Evolutionary conservation across 2,113 vertebrate genomes (phyloP).

Genomic region (Hypocryptadius cinnamomeus): DNA sequence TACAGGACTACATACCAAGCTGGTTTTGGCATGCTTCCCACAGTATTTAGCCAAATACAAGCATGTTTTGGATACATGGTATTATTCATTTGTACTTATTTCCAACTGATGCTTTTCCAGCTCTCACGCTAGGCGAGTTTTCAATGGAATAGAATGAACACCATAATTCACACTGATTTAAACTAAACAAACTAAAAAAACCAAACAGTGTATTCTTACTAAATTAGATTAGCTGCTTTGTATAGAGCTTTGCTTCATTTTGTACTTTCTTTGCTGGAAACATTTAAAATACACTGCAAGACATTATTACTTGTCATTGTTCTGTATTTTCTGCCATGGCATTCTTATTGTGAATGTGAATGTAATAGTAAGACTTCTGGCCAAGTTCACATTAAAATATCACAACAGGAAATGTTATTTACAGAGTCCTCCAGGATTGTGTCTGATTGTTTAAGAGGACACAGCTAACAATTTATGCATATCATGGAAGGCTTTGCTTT

Average conservation of each 20-base stretch:
- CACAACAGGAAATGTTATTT: constrained; percentile 3
- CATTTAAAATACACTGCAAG: neutral
- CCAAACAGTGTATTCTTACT: neutral
- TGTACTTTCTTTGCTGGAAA: neutral
- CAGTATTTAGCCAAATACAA: neutral
- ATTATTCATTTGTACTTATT: neutral
- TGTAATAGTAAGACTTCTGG: neutral
- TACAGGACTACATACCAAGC: neutral
- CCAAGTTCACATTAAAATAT: constrained; percentile 1
- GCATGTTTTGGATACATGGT: neutral
- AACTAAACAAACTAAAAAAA: neutral
- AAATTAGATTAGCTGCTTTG: neutral
- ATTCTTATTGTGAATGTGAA: constrained; percentile 12
- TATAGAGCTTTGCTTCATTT: neutral
- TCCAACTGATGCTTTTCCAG: neutral
- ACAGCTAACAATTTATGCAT: neutral
- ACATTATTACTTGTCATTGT: neutral
- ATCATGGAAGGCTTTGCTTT: neutral
- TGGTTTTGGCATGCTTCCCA: neutral
- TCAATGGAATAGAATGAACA: constrained; percentile 1
- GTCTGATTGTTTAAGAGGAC: neutral
- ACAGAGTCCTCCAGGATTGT: neutral
- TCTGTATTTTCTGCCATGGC: neutral
- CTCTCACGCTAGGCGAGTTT: neutral
- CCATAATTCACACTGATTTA: neutral